A percentile compares a stretch with the other conserved stretches of the same genome.
Evolutionary conservation across 2,888 invertebrate species (phyloP).

Genomic region (Phengaris alcon): DNA sequence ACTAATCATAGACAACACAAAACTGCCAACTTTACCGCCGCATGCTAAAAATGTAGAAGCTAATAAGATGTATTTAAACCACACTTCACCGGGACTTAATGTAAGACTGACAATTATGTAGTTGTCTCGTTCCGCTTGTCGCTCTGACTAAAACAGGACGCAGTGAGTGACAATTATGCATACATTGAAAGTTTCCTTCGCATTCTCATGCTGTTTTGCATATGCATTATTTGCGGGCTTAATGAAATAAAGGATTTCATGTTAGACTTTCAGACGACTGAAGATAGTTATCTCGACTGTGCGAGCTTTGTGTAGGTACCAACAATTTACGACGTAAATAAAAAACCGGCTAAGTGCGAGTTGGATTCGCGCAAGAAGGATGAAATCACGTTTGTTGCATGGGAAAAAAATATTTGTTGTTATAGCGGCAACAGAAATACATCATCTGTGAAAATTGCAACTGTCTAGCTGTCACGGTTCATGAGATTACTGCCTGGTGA

Average conservation of each 20-base stretch:
- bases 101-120: conserved; percentile 14
- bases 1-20: too few relatives aligned
- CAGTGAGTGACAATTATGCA: conserved; percentile 5
- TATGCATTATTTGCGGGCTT: conserved; percentile 12
- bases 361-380: too few relatives aligned
- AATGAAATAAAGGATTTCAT: conserved; percentile 11
- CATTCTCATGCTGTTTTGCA: conserved; percentile 19
- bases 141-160: conserved; percentile 4
- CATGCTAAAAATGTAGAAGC: neutral
- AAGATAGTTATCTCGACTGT: neutral
- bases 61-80: conserved; percentile 6
- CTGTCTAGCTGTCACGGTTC: too few relatives aligned
- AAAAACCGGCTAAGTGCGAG: too few relatives aligned
- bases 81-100: neutral
- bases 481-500: too few relatives aligned
- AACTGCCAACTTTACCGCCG: too few relatives aligned
- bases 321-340: too few relatives aligned
- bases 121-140: neutral
- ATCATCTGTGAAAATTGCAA: too few relatives aligned
- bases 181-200: conserved; percentile 15
- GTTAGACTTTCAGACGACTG: neutral
- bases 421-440: too few relatives aligned
- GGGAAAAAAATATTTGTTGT: too few relatives aligned
- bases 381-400: too few relatives aligned
- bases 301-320: too few relatives aligned